Percentiles rank a stretch among this genome's conserved stretches.
Conservation (phyloP, 1,140 invertebrate species). For the Drosophila trapezifrons region DNA sequence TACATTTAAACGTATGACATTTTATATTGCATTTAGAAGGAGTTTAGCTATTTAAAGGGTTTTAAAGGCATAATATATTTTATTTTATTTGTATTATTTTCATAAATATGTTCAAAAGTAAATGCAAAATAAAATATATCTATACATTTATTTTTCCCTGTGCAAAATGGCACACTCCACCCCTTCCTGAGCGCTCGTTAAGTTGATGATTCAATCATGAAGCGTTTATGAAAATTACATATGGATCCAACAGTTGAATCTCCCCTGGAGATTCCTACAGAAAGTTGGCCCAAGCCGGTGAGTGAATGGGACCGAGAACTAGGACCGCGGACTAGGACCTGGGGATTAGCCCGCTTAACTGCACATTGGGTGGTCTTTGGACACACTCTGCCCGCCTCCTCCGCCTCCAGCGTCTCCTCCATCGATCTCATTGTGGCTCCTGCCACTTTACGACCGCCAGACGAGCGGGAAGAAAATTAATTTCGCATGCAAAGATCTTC, state of each 20-base stretch:
- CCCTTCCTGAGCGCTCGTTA: conserved; percentile 21
- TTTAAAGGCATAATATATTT: not conserved
- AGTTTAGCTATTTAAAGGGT: no score
- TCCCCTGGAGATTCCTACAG: conserved; percentile 24
- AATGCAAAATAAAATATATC: not conserved
- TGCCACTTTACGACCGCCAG: conserved; percentile 28
- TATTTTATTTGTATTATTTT: no score
- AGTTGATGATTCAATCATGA: conserved; percentile 60
- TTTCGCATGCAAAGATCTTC: conserved; percentile 42
- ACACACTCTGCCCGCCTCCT: not conserved
- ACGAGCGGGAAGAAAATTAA: conserved; percentile 21
- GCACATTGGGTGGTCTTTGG: conserved; percentile 31
- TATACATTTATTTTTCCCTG: not conserved
- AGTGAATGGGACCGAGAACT: conserved; percentile 7
- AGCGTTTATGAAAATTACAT: conserved; percentile 59
- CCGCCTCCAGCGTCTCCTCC: not conserved
- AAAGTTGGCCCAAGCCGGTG: conserved; percentile 3
- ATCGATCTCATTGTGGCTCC: conserved; percentile 1
- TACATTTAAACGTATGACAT: no score
- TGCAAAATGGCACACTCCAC: not conserved
- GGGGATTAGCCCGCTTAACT: conserved; percentile 26
- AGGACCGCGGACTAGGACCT: conserved; percentile 11
- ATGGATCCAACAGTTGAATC: conserved; percentile 25
- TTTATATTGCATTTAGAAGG: not conserved
- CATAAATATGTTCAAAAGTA: not conserved